A percentile compares a stretch with the other conserved stretches of the same genome.
Evolutionary conservation across 2,888 invertebrate genomes (phyloP).

Genomic region (Plagodis dolabraria): DNA sequence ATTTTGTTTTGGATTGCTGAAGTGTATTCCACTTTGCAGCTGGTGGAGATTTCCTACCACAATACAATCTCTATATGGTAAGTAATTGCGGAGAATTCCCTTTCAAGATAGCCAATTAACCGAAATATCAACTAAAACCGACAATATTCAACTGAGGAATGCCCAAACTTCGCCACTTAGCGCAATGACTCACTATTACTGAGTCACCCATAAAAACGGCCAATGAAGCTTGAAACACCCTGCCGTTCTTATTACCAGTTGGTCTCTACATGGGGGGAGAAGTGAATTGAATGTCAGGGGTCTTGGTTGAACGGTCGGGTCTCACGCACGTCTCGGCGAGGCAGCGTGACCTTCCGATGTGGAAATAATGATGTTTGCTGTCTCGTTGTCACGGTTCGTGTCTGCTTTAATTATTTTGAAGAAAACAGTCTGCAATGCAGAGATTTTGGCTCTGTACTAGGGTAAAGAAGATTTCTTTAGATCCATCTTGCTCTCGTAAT

Average conservation of each 20-base stretch:
- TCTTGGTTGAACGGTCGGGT: constrained; percentile 48
- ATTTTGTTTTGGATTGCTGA: too few species aligned
- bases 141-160: constrained; percentile 47
- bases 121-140: constrained; percentile 18
- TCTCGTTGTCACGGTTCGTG: constrained; percentile 37
- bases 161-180: constrained; percentile 45
- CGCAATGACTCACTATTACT: constrained; percentile 43
- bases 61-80: background rate
- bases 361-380: constrained; percentile 37
- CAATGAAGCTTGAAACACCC: constrained; percentile 46
- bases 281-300: constrained; percentile 43
- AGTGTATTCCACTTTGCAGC: too few species aligned
- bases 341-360: constrained; percentile 37
- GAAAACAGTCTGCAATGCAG: constrained; percentile 20
- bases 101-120: constrained; percentile 9
- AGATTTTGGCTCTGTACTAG: constrained; percentile 5
- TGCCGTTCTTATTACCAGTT: constrained; percentile 30
- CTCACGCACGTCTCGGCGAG: constrained; percentile 61
- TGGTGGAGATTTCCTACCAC: too few species aligned
- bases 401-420: constrained; percentile 22
- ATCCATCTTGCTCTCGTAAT: background rate
- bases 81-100: background rate
- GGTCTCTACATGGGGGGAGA: constrained; percentile 27
- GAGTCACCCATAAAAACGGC: constrained; percentile 44
- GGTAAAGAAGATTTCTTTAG: background rate